Base-by-base conservation (phyloP, 2,888 invertebrate genomes). In the Drosophila vallismaia region DNA sequence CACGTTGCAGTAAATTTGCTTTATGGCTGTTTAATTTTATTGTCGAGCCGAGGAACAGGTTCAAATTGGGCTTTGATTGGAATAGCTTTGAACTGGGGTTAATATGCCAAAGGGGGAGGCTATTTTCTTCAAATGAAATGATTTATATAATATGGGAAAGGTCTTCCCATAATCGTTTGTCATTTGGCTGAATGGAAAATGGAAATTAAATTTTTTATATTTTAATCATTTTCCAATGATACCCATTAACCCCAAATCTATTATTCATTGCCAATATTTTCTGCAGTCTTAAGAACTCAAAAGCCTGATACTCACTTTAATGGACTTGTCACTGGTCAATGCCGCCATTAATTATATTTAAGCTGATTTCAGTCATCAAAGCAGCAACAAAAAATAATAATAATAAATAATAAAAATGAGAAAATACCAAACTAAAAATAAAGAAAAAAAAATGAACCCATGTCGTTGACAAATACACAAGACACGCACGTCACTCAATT, bases 311-410 rank as follows among this genome's bases (percentile, higher is more conserved):
- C 31, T 40, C 45, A 69, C 85, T 88, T 88, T 89, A 89, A 89
- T 89, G 89, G 89, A 89, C 82, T 89, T 89, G 89, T 89, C 89
- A 89, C 84, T 87, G 75, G 64, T 71, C 80, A 78, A 83, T 89
- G 83, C 78, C 78, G 80, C 75, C 88, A 87, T 89, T 89, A 89
- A 89, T 89, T 89, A 88, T 86, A 80, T 83, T 78, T 88, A 89
- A 89, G 86, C 88, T 85, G 77, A 84, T 88, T 85, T 75, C 74
- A 73, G 73, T 72, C 76, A 54, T 67, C 64, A 26, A 14, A 46
- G 36, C 38, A 29, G 9, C 55, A 12, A 12, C 31, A 28, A 46
- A 57, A 70, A 53, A 53, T 33, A 50, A 56, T 33, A 50, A 56
- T 26, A 46, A 49, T 45, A 75, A 63, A 68, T 38, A 51, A 7